A percentile compares a stretch with the other conserved stretches of the same genome.
Evolutionary conservation across 2,113 vertebrate genomes (phyloP).

Genomic region (Labrus mixtus): DNA sequence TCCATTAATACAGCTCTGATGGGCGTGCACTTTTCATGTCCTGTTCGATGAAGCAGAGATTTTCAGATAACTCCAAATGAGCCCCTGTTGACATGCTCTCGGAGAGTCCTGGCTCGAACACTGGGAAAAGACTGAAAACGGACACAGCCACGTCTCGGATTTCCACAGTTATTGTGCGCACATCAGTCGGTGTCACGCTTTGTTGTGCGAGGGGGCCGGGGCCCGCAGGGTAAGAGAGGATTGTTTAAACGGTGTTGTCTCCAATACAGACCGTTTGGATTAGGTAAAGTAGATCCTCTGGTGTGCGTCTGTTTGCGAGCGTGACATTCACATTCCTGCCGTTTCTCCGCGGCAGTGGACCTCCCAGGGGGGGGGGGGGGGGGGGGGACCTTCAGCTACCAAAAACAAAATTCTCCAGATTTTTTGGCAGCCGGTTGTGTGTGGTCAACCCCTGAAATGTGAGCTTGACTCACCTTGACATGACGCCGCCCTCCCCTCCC

Average conservation of each 20-base stretch:
- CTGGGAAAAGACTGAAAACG: background rate
- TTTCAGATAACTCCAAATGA: background rate
- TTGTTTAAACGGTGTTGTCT: slow-evolving; percentile 53
- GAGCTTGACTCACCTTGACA: slow-evolving; percentile 75
- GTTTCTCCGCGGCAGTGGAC: slow-evolving; percentile 49
- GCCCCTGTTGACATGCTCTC: background rate
- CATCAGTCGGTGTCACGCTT: slow-evolving; percentile 28
- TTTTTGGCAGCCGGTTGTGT: slow-evolving; percentile 73
- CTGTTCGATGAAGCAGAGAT: background rate
- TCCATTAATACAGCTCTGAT: background rate
- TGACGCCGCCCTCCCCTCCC: slow-evolving; percentile 11
- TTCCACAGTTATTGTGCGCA: background rate
- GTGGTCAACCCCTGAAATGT: slow-evolving; percentile 66
- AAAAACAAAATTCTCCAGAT: slow-evolving; percentile 79
- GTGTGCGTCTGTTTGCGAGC: slow-evolving; percentile 24
- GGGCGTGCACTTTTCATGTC: background rate
- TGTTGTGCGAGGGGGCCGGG: too few species aligned
- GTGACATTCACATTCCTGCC: slow-evolving; percentile 49
- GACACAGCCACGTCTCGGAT: background rate
- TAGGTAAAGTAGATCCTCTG: slow-evolving; percentile 20
- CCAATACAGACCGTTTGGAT: slow-evolving; percentile 63
- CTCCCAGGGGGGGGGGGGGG: too few species aligned
- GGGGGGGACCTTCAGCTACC: slow-evolving; percentile 62
- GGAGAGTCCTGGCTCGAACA: background rate
- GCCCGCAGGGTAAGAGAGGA: slow-evolving; percentile 33